Evolutionary conservation across 2,797 vertebrate species (phyloP), one percentile per base, ranked within the genome.

Genomic region (Sebastes matsubarae): DNA sequence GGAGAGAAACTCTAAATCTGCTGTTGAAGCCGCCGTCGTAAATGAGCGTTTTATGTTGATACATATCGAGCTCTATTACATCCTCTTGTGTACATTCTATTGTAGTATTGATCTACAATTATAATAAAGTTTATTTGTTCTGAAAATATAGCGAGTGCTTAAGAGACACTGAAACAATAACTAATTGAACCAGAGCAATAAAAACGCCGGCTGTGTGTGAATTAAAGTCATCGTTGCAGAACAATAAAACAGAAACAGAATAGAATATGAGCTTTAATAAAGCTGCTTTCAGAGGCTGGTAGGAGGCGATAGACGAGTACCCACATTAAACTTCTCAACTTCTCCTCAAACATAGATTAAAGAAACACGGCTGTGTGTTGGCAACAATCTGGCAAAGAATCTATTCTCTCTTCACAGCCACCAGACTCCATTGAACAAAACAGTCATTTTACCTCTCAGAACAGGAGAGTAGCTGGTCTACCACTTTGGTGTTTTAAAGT

Each of bases 1-100:
- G 46, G 50, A 75, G 71, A 71, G 59, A 75, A 80, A 79, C 14
- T 70, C 77, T 77, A 72, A 81, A 83, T 80, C 42, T 73, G 34
- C 34, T 36, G 34, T 36, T 36, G 34, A 63, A 77, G 71, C 52
- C 16, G 55, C 64, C 59, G 63, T 66, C 22, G 61, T 77, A 68
- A 79, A 72, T 69, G 24, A 34, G 5, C 57, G 24, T 69, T 76
- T 70, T 54, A 75, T 58, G 79, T 9, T 55, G 30, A 57, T 65
- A 25, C 70, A 79, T 77, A 79, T 59, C 12, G 38, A 75, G 8
- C 60, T 64, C 18, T 54, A n/a, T 79, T 34, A 22, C 4, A 20
- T 60, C 52, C n/a, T 63, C 32, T 25, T 67, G 18, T 76, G 61
- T 55, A 10, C 34, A 18, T 54, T 68, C 46, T 65, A 14, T 29